These are phyloP conservation scores for Leptopilina clavipes DNA, from an alignment of 1,140 invertebrate genomes.

Conservation along the genomic window DNA sequence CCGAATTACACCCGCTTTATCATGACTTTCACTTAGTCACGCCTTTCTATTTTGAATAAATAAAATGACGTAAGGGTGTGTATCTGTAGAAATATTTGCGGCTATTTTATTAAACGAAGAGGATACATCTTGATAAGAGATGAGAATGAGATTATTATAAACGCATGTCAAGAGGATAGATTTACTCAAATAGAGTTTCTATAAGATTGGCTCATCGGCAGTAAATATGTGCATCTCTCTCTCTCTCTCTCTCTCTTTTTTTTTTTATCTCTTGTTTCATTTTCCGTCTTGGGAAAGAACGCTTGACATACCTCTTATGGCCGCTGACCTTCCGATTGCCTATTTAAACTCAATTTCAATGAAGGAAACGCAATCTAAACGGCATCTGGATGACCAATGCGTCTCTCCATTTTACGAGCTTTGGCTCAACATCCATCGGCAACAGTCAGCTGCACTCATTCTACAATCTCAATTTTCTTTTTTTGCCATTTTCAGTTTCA, in stretches of 20 bases:
- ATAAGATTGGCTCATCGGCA: slow-evolving; percentile 7
- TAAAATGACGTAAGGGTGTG: neutral
- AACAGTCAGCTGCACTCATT: neutral
- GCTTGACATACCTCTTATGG: slow-evolving; percentile 8
- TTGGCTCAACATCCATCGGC: neutral
- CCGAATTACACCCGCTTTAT: neutral
- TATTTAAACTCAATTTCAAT: slow-evolving; percentile 33
- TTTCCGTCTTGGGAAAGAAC: slow-evolving; percentile 8
- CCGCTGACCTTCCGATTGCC: slow-evolving; percentile 12
- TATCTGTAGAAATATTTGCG: neutral
- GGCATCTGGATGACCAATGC: slow-evolving; percentile 22
- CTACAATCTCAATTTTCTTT: neutral
- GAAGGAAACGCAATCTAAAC: slow-evolving; percentile 11
- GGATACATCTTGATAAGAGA: slow-evolving; percentile 26
- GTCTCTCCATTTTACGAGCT: slow-evolving; percentile 25
- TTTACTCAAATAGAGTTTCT: slow-evolving; percentile 30
- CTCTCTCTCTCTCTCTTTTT: too few species aligned
- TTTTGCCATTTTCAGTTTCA: neutral
- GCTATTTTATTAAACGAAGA: neutral
- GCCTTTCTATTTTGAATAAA: slow-evolving; percentile 13
- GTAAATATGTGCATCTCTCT: too few species aligned
- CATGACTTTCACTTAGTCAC: neutral
- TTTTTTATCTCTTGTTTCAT: slow-evolving; percentile 5
- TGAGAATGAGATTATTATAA: neutral
- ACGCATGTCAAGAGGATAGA: slow-evolving; percentile 18